Base-by-base conservation (phyloP, 2,888 invertebrate genomes). In the Patella pellucida region DNA sequence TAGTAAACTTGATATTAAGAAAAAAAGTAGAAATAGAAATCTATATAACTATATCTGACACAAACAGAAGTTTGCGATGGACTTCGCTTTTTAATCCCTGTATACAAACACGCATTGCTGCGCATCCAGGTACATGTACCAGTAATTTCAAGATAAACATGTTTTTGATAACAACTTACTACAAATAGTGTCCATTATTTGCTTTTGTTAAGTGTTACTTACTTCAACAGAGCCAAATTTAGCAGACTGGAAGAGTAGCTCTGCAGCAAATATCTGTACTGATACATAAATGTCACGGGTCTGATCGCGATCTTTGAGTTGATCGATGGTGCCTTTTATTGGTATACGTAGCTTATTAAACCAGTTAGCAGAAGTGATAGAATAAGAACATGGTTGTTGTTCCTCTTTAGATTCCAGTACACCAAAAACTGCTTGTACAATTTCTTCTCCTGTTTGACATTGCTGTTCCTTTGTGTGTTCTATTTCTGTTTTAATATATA, bases 371-470 rank as follows among this genome's bases (percentile, higher is more conserved):
- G 76, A 81, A n/a, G 78, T 79, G 19, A 85, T 81, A 31, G 75
- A 73, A 72, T 82, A 79, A 12, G 75, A 69, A 71, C 85, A 85
- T 3, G 81, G 72, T 51, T 75, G 72, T 23, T 76, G 50, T n/a
- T 68, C 27, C 15, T 72, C 69, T 19, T 73, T 74, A 1, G 68
- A 50, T 23, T 75, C 75, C 51, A 77, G 69, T 27, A 74, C 75
- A 9, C 83, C 81, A 73, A 85, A 85, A 11, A 81, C 81, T 5
- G 83, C 75, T 71, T 84, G 85, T 9, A 79, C 71, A 31, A 85
- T 80, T 41, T 75, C 78, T 14, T 67, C 71, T 14, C 75, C 75
- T 2, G 72, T 78, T 1, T 82, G 80, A 76, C 85, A 85, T 68
- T 75, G 81, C 51, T 76, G 76, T 67, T 85, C 83, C 68, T 80